Evolutionary conservation across 1,140 invertebrate species (phyloP), one percentile per base, ranked within the genome.

Genomic region (Panulirus ornatus): DNA sequence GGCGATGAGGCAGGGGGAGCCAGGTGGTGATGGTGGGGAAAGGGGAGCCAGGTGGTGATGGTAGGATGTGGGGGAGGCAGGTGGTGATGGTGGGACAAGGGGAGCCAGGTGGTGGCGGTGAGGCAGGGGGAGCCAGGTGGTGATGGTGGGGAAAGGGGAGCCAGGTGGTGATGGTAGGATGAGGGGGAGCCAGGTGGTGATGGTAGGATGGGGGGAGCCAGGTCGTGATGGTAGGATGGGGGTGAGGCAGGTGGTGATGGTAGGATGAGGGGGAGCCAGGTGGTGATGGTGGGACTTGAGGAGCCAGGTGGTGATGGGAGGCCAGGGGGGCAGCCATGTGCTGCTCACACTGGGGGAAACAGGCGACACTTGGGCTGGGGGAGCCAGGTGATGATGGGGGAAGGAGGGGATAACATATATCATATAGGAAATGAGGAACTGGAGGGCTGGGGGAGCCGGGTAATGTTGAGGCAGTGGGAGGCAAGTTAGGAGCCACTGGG

Each of bases 91-190:
- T 38, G 38, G 38, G n/a, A n/a, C 14, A 47, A 42, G n/a, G 30
- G 16, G 3, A 19, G 40, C 40, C 8, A 36, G 40, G 30, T 79
- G 38, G 30, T 47, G 40, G 16, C 16, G 76, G 40, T 44, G 76
- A 79, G 76, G 44, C 38, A 75, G 71, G 44, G 40, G 47, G 40
- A 44, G 76, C 19, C 34, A 75, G 8, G 40, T 34, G 30, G 78
- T 54, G 78, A 34, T 34, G 27, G 78, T 44, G 22, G 19, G 38
- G 51, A 38, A 36, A 58, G 27, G 27, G 30, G 78, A 36, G 27
- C 16, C 6, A 34, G 6, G 51, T 27, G 34, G 44, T 30, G 42
- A 2, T 16, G 27, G 30, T 30, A 34, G 30, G 22, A n/a, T 6
- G 54, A 51, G 16, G 38, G 27, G 16, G 81, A 83, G 30, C 8